Evolutionary conservation across 2,797 vertebrate genomes (phyloP).

Genomic region (Dipus sagitta): DNA sequence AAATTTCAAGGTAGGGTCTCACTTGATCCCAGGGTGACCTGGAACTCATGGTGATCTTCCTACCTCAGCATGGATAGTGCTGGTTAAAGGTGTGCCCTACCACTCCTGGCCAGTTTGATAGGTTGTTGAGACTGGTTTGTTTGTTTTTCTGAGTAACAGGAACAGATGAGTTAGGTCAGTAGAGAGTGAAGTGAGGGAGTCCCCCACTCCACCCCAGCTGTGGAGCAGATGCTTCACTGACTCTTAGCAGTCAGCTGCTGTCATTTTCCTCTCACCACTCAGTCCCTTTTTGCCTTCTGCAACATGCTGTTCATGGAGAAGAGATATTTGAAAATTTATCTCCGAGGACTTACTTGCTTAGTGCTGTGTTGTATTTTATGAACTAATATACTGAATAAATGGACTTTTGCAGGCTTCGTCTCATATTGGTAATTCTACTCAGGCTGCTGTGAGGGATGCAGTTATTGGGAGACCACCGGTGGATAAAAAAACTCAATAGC

Average conservation of each 20-base stretch:
- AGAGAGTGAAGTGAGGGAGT: not conserved
- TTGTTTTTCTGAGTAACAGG: not conserved
- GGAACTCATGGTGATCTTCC: not conserved
- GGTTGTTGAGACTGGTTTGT: not conserved
- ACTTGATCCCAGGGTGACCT: not conserved
- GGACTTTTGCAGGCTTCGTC: slow-evolving; percentile 82
- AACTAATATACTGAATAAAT: slow-evolving; percentile 51
- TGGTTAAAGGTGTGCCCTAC: not conserved
- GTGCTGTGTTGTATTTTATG: not conserved
- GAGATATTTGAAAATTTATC: not conserved
- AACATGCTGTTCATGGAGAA: not conserved
- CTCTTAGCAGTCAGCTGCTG: not conserved
- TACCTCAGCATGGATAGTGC: not conserved
- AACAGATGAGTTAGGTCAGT: not conserved
- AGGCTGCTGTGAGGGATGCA: slow-evolving; percentile 37
- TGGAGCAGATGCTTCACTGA: not conserved
- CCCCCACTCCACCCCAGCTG: not conserved
- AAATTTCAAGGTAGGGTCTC: no score
- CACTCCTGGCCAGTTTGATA: not conserved
- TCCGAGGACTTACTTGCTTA: not conserved
- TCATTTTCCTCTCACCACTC: not conserved
- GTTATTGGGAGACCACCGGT: slow-evolving; percentile 20
- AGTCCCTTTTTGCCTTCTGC: not conserved
- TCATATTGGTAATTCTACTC: slow-evolving; percentile 78
- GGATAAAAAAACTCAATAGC: slow-evolving; percentile 79